A percentile compares a stretch with the other conserved stretches of the same genome.
phyloP scores from a whole-genome alignment of 2,888 invertebrate species.

The Penaeus monodon region DNA sequence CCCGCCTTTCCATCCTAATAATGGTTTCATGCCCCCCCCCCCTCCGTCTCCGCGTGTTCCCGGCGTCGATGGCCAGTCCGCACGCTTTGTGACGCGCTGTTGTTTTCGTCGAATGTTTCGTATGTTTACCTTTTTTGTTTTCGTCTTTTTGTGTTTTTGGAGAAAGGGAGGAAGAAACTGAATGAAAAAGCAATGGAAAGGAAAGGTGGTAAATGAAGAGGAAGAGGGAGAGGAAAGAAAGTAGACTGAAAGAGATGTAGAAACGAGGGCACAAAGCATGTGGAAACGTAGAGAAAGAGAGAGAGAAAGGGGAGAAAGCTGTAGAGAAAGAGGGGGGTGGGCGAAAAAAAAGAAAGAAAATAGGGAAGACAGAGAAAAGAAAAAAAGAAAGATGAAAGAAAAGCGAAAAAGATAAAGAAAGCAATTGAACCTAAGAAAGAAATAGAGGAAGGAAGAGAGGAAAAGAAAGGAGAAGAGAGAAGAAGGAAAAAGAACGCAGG shows the following conservation, averaged over 20 bases:
- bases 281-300: neutral
- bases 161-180: neutral
- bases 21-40: no score
- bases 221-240: neutral
- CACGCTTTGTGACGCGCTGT: no score
- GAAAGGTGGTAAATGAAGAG: neutral
- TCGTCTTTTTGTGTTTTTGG: neutral
- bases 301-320: neutral
- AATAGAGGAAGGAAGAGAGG: no score
- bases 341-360: neutral
- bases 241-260: neutral
- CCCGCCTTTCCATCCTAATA: neutral
- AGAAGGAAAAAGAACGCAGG: neutral
- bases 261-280: no score
- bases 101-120: no score
- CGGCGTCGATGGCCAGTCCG: no score
- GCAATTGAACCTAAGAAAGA: no score
- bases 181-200: neutral
- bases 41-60: no score
- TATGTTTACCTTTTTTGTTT: neutral
- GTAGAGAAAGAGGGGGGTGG: no score
- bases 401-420: no score
- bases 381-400: no score
- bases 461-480: no score
- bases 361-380: neutral